Evolutionary conservation across 37 sponge, comb jelly and placozoan species (phyloP).

Genomic region (Spongia lamella): DNA sequence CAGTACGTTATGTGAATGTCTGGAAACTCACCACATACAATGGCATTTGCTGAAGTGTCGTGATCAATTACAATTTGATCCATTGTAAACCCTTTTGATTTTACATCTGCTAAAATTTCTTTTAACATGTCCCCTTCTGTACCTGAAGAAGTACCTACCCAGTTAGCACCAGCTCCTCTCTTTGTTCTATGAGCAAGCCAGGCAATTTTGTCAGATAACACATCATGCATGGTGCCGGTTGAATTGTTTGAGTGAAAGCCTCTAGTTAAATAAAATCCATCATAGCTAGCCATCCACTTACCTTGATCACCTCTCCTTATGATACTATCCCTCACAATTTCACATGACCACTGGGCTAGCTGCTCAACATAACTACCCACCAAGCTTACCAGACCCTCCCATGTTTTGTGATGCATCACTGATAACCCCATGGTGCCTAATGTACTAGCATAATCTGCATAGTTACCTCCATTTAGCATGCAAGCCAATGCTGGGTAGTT

Average conservation of each 20-base stretch:
- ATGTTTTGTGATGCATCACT: too few species aligned
- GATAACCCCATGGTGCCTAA: too few species aligned
- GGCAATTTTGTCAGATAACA: neutral
- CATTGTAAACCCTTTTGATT: constrained; percentile 12
- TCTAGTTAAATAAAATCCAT: too few species aligned
- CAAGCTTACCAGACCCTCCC: too few species aligned
- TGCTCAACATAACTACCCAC: too few species aligned
- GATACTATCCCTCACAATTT: too few species aligned
- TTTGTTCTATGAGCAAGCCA: constrained; percentile 2
- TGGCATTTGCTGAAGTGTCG: constrained; percentile 29
- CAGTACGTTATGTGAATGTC: constrained; percentile 22
- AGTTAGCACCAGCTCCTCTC: neutral
- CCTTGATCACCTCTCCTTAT: too few species aligned
- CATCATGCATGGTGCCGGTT: constrained; percentile 3
- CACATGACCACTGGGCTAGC: too few species aligned
- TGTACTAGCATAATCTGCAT: too few species aligned
- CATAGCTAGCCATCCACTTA: too few species aligned
- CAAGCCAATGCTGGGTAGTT: too few species aligned
- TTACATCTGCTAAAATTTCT: constrained; percentile 16
- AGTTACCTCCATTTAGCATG: too few species aligned
- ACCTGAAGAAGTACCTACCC: constrained; percentile 20
- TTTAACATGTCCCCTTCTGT: constrained; percentile 28
- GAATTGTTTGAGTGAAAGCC: neutral
- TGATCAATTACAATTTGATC: constrained; percentile 25
- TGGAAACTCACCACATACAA: constrained; percentile 20